Percentiles rank a stretch among this genome's conserved stretches.
phyloP scores from a whole-genome alignment of 2,113 vertebrate species.

The Pogona vitticeps region DNA sequence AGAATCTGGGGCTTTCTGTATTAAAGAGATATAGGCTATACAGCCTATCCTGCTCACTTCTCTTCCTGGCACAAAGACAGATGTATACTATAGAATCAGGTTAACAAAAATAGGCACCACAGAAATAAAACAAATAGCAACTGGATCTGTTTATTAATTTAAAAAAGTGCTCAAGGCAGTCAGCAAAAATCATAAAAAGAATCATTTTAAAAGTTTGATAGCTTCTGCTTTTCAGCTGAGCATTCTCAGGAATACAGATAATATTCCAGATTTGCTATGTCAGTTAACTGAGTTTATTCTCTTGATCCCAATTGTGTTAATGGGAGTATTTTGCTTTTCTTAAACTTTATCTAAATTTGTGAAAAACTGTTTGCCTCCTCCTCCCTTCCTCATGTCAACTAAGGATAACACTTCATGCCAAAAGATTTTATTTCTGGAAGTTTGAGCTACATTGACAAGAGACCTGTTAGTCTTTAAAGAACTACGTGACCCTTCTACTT shows the following conservation, averaged over 20 bases:
- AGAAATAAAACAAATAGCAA: no score
- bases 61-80: background rate
- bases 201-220: no score
- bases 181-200: no score
- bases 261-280: background rate
- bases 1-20: background rate
- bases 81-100: background rate
- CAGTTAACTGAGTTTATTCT: background rate
- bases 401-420: background rate
- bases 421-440: background rate
- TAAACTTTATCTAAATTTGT: background rate
- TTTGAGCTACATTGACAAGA: background rate
- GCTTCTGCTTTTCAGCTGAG: background rate
- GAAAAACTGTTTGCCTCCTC: background rate
- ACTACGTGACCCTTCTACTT: background rate
- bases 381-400: background rate
- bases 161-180: no score
- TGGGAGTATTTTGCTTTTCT: background rate
- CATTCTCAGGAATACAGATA: background rate
- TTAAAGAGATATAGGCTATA: background rate
- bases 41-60: background rate
- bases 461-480: background rate
- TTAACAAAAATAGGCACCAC: background rate
- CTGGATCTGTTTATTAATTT: no score
- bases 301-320: no score